Percentiles rank a stretch among this genome's conserved stretches.
phyloP scores from a whole-genome alignment of 2,888 invertebrate species.

The Troglohyphantes excavatus region DNA sequence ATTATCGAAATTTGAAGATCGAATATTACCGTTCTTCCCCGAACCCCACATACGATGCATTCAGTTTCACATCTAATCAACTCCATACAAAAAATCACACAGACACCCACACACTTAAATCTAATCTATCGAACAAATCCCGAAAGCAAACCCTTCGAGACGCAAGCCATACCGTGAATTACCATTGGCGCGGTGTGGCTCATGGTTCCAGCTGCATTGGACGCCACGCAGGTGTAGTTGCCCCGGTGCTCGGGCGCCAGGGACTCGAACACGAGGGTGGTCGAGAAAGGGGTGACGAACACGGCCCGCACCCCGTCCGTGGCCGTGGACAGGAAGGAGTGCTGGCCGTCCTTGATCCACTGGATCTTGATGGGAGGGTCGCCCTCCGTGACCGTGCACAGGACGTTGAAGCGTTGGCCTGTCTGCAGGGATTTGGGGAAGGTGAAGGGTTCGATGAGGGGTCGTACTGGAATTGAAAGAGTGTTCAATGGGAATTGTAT shows the following conservation, averaged over 20 bases:
- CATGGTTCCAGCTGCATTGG: conserved; percentile 81
- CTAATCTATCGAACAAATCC: conserved; percentile 58
- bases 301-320: conserved; percentile 80
- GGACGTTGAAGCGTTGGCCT: conserved; percentile 83
- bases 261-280: conserved; percentile 82
- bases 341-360: conserved; percentile 82
- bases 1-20: no score
- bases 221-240: conserved; percentile 82
- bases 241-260: conserved; percentile 81
- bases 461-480: conserved; percentile 89
- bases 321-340: conserved; percentile 16
- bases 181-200: conserved; percentile 81
- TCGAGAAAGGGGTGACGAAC: conserved; percentile 81
- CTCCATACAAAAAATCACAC: no score
- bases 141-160: conserved; percentile 31
- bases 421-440: conserved; percentile 83
- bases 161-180: conserved; percentile 80
- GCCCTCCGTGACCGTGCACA: conserved; percentile 83
- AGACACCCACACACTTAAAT: background rate
- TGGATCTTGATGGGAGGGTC: conserved; percentile 82
- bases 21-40: no score
- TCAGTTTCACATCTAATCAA: no score
- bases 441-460: conserved; percentile 86
- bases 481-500: no score
- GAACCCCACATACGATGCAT: no score